Base-by-base conservation (phyloP, 2,888 invertebrate genomes). In the Allacma fusca region DNA sequence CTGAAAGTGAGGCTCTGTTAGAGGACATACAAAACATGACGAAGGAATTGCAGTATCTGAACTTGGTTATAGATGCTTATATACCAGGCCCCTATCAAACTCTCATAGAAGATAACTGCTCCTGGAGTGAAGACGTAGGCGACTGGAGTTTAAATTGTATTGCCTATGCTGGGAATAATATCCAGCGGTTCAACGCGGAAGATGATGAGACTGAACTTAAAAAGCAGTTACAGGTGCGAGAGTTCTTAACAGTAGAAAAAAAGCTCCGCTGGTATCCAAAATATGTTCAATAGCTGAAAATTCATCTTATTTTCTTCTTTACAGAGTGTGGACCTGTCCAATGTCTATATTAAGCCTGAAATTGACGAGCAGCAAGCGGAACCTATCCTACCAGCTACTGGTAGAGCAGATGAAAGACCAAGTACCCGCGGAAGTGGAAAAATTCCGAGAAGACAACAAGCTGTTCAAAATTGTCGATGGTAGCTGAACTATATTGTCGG, bases 81-180 rank as follows among this genome's bases (percentile, higher is more conserved):
- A 96, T 99, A 86, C 98, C 98, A 0, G 91, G 91, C 85, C 94
- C 96, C 86, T 97, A 97, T 87, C 93, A 96, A 90, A 94, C 92
- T 70, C 90, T 95, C 88, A 94, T 98, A 80, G 95, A 96, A 85
- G 90, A 93, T 85, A 94, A 97, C 86, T 93, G 97, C 64, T 93
- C 94, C 85, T 99, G 98, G 97, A 98, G 97, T 88, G 97, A 97
- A 87, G 98, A 98, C 85, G 94, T 97, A 43, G 98, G 98, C 43
- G 98, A 99, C 87, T 99, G 98, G 95, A 97, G 98, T 87, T 90
- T 99, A 67, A 93, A 94, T 86, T 98, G 98, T 87, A 97, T 99
- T 9, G 98, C 98, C 0, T 99, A 99, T 87, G 97, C 98, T 9
- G 98, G 98, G 0, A 99, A 99, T 88, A 99, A 99, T 86, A 98